Conservation (phyloP, 2,888 invertebrate genomes). For the Zaprionus lineosus region DNA sequence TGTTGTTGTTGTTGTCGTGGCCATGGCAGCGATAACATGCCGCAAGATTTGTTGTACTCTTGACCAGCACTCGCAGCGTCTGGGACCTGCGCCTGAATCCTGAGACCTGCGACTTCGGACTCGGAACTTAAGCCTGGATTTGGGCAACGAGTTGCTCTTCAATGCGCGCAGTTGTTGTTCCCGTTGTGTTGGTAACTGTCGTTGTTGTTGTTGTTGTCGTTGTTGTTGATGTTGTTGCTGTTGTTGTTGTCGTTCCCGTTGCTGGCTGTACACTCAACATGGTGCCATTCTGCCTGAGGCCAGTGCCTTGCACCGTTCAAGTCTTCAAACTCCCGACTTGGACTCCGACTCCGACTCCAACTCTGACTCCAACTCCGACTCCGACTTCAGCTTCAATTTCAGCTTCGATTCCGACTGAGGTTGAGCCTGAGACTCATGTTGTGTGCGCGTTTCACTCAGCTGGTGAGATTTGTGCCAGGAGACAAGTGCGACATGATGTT, state of each 20-base stretch:
- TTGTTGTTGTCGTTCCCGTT: slow-evolving; percentile 53
- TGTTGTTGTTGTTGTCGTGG: slow-evolving; percentile 54
- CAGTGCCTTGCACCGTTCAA: slow-evolving; percentile 35
- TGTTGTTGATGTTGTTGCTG: slow-evolving; percentile 35
- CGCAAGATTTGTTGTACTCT: slow-evolving; percentile 70
- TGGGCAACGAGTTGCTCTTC: slow-evolving; percentile 15
- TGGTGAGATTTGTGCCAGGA: slow-evolving; percentile 76
- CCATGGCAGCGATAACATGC: slow-evolving; percentile 69
- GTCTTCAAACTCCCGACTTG: slow-evolving; percentile 20
- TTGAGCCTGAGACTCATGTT: slow-evolving; percentile 65
- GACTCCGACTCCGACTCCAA: slow-evolving; percentile 3
- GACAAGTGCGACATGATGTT: slow-evolving; percentile 82
- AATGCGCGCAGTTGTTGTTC: slow-evolving; percentile 36
- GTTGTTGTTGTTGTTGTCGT: slow-evolving; percentile 26
- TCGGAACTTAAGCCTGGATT: slow-evolving; percentile 17
- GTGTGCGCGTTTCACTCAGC: slow-evolving; percentile 76
- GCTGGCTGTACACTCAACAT: slow-evolving; percentile 63
- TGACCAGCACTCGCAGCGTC: slow-evolving; percentile 47
- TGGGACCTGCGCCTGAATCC: slow-evolving; percentile 25
- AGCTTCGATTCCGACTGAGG: slow-evolving; percentile 5
- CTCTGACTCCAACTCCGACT: slow-evolving; percentile 1
- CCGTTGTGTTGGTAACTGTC: slow-evolving; percentile 23
- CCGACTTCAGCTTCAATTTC: slow-evolving; percentile 1
- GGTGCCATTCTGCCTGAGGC: slow-evolving; percentile 63
- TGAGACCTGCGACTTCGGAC: too few species aligned